Conservation (phyloP, 2,888 invertebrate genomes). For the Elysia crispata region DNA sequence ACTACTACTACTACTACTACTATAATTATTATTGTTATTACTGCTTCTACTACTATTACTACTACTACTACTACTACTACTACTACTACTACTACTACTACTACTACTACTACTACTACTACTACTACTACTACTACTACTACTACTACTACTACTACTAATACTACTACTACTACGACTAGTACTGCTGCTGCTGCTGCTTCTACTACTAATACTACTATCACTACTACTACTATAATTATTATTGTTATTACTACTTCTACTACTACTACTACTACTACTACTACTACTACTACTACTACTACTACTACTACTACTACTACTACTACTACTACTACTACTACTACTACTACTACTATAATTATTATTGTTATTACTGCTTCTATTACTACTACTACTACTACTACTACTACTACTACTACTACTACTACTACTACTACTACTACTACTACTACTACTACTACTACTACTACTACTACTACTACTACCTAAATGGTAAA, state of each 20-base stretch:
- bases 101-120: conserved; percentile 12
- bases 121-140: conserved; percentile 17
- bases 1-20: background rate
- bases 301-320: conserved; percentile 16
- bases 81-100: conserved; percentile 18
- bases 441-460: no score
- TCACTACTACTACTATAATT: background rate
- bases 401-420: no score
- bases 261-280: no score
- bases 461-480: conserved; percentile 4
- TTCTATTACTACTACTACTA: no score
- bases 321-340: background rate
- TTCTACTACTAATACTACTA: no score
- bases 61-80: conserved; percentile 15
- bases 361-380: no score
- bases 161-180: no score
- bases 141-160: conserved; percentile 7
- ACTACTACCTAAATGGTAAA: background rate
- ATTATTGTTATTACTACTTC: no score
- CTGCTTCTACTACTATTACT: no score
- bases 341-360: background rate
- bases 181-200: no score
- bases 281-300: background rate
- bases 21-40: background rate
- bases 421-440: no score